phyloP scores from a whole-genome alignment of 92 coral and sea anemone species.

The Paramuricea clavata region DNA sequence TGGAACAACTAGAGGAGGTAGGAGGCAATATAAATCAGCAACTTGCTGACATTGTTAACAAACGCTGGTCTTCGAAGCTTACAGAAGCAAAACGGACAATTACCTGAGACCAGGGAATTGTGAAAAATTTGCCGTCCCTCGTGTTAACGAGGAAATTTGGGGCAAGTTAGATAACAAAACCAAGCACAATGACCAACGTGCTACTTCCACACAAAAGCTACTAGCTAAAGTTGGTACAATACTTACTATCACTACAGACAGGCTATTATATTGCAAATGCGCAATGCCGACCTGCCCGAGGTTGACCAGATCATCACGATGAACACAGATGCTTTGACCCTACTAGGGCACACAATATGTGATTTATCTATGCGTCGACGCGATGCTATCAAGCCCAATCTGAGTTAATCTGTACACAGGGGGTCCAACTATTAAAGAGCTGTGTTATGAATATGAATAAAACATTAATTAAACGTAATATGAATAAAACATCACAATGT shows the following conservation, averaged over 20 bases:
- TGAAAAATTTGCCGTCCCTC: conserved; percentile 25
- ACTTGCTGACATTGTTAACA: conserved; percentile 36
- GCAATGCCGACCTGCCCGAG: conserved; percentile 1
- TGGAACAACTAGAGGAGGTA: conserved; percentile 21
- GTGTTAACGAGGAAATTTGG: conserved; percentile 30
- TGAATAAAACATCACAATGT: too few species aligned
- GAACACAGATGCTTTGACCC: conserved; percentile 60
- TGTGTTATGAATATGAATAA: too few species aligned
- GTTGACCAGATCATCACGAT: conserved; percentile 55
- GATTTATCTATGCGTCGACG: conserved; percentile 54
- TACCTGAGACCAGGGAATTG: conserved; percentile 4
- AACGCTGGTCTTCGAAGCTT: conserved; percentile 19
- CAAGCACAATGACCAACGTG: conserved; percentile 1
- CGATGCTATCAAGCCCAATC: too few species aligned
- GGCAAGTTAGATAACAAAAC: conserved; percentile 3
- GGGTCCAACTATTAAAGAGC: too few species aligned
- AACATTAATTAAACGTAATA: too few species aligned
- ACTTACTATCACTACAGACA: conserved; percentile 3
- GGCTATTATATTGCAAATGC: conserved; percentile 14
- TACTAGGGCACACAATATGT: conserved; percentile 56
- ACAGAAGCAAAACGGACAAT: conserved; percentile 18
- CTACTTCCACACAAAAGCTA: conserved; percentile 13
- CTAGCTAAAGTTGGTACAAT: conserved; percentile 20
- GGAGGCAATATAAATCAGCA: conserved; percentile 25
- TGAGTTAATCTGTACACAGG: too few species aligned